These are phyloP conservation scores for Idris sp. DNA, from an alignment of 1,140 invertebrate genomes.

Conservation along the genomic window DNA sequence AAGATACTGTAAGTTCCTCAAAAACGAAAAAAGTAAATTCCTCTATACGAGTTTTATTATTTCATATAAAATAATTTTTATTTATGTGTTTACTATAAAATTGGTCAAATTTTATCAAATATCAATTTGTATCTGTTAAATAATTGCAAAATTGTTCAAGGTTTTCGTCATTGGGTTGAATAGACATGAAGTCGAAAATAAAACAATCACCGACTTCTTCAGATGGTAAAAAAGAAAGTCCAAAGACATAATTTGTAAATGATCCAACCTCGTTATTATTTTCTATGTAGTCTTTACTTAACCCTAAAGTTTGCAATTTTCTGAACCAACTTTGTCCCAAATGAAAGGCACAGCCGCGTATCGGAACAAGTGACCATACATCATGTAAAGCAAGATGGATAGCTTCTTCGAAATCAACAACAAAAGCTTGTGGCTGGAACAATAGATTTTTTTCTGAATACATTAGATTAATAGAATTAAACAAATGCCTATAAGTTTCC, in stretches of 20 bases:
- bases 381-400: background rate
- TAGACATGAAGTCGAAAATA: constrained; percentile 4
- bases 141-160: constrained; percentile 3
- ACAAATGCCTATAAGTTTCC: background rate
- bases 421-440: background rate
- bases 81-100: no score
- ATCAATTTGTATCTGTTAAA: constrained; percentile 8
- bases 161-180: background rate
- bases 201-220: constrained; percentile 9
- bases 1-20: no score
- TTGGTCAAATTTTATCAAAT: no score
- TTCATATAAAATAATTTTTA: no score
- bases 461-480: background rate
- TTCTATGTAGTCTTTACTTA: background rate
- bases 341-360: constrained; percentile 3
- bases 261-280: background rate
- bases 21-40: no score
- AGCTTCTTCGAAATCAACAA: background rate
- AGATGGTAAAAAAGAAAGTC: background rate
- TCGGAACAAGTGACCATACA: background rate
- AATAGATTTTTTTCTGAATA: background rate
- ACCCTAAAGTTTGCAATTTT: constrained; percentile 8
- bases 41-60: no score
- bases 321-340: constrained; percentile 1
- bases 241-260: constrained; percentile 7